Conservation (phyloP, 2,888 invertebrate species). For the Zootermopsis nevadensis region DNA sequence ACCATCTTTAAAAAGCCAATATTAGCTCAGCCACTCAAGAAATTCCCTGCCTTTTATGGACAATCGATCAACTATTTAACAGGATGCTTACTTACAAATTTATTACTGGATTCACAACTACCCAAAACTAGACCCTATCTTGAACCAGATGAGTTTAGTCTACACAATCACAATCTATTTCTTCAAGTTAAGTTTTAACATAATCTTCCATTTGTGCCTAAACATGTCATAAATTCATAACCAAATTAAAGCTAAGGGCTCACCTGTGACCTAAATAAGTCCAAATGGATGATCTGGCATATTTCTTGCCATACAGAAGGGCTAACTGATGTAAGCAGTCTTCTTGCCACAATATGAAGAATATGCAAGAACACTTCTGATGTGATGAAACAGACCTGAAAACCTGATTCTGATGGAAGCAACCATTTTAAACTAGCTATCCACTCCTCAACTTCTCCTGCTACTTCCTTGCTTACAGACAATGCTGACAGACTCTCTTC, state of each 20-base stretch:
- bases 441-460: neutral
- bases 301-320: neutral
- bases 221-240: no score
- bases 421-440: neutral
- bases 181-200: no score
- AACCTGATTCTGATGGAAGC: neutral
- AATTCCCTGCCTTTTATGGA: no score
- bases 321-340: neutral
- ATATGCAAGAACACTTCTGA: constrained; percentile 17
- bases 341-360: neutral
- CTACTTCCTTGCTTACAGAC: neutral
- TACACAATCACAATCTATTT: no score
- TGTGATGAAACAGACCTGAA: neutral
- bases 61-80: no score
- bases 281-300: neutral
- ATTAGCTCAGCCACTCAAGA: no score
- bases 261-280: neutral
- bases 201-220: no score
- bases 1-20: no score
- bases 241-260: neutral
- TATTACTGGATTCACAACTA: no score
- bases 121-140: no score
- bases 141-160: no score
- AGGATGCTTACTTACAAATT: no score
- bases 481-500: neutral